Evolutionary conservation across 1,140 invertebrate species (phyloP), one percentile per base, ranked within the genome.

Genomic region (Zaprionus ghesquierei): DNA sequence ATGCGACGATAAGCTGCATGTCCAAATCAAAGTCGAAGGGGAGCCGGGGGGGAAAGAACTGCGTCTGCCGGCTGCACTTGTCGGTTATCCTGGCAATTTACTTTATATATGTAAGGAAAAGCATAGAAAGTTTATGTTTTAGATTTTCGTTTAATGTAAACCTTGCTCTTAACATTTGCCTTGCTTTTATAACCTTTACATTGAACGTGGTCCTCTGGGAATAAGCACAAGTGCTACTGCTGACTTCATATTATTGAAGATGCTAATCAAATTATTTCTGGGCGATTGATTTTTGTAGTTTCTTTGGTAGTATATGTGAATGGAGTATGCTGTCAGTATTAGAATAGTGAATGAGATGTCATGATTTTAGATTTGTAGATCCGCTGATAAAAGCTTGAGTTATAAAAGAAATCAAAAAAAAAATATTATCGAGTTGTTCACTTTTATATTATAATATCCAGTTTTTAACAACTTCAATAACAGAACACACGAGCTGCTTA

Each of bases 1-100:
- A 86, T 85, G 46, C 59, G 60, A 12, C 51, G 70, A 86, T 87
- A 75, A 81, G 65, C 56, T 69, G 23, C 22, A 4, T 20, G 5
- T 18, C 44, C 31, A 9, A 60, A 10, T 31, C 13, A 13, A 6
- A 51, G 49, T 25, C 12, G 6, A 15, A 15, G n/a, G n/a, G 2
- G n/a, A 9, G n/a, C 5, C 6, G 35, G 35, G 1, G 10, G 5
- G 13, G 23, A 3, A 23, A 8, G 31, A 55, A 50, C 41, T 56
- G 25, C 38, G 44, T 13, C 29, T 58, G 35, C 38, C n/a, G 9
- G 33, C 61, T 54, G 73, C 84, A 89, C 84, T 84, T 84, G 84
- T 79, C 65, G 53, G 76, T 64, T 70, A 89, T 89, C 80, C 85
- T 75, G 64, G 49, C 77, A 89, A 80, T 77, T 80, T 80, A 50